phyloP scores from a whole-genome alignment of 2,888 invertebrate species.

The Drosophila anceps region DNA sequence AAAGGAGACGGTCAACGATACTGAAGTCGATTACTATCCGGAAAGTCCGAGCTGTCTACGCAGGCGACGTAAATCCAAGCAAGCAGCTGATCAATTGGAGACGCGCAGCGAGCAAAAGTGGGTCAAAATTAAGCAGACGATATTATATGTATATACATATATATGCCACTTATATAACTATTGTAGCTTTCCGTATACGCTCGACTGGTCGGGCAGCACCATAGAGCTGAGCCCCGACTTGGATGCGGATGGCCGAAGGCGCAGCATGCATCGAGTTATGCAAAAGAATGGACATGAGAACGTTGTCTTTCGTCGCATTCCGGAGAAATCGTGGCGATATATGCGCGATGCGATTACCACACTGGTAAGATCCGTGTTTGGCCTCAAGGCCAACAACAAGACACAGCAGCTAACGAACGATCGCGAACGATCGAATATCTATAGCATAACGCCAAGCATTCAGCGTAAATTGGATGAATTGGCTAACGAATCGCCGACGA shows the following conservation, averaged over 20 bases:
- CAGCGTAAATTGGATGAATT: constrained; percentile 72
- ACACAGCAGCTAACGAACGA: constrained; percentile 34
- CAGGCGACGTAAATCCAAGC: constrained; percentile 59
- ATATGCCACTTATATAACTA: constrained; percentile 1
- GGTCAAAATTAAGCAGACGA: constrained; percentile 40
- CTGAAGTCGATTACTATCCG: constrained; percentile 77
- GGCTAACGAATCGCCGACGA: constrained; percentile 64
- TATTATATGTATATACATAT: background rate
- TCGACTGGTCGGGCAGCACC: constrained; percentile 83
- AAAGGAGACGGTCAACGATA: constrained; percentile 80
- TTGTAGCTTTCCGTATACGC: constrained; percentile 70
- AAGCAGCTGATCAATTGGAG: constrained; percentile 58
- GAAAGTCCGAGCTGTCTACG: constrained; percentile 76
- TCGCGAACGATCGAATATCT: constrained; percentile 63
- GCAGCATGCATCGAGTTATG: constrained; percentile 80
- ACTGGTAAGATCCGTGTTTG: constrained; percentile 89
- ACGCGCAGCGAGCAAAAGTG: constrained; percentile 81
- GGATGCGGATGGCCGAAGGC: constrained; percentile 58
- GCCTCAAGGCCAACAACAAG: constrained; percentile 43
- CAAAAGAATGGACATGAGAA: constrained; percentile 84
- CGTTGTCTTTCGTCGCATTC: constrained; percentile 81
- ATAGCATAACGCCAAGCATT: constrained; percentile 77
- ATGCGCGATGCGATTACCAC: constrained; percentile 94
- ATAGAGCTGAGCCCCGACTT: constrained; percentile 78
- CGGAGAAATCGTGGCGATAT: constrained; percentile 90